Evolutionary conservation across 2,797 vertebrate genomes (phyloP), one percentile per base, ranked within the genome.

Genomic region (Sebastolobus alascanus): DNA sequence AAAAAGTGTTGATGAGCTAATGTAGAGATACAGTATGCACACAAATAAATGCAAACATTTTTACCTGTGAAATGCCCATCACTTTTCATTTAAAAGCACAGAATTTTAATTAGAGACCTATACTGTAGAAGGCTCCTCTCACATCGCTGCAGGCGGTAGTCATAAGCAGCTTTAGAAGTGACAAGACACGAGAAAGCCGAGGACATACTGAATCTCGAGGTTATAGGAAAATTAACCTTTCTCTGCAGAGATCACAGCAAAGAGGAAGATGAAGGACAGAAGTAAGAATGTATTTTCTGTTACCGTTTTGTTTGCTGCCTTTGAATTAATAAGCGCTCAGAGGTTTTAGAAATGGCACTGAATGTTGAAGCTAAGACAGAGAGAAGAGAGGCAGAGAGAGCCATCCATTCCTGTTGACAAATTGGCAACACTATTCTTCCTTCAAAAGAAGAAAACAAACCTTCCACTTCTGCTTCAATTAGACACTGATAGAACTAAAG

Each of bases 81-180:
- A 63, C 66, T 25, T 79, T 22, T 61, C 35, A 60, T 70, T 73
- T 67, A n/a, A 69, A 70, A 77, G 33, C 38, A 33, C 33, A 61
- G 27, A 54, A 81, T 75, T 20, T 75, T 20, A 61, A 73, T 68
- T 1, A 40, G n/a, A 20, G 20, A 35, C 66, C 40, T 83, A 64
- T 46, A 40, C 35, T 16, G 6, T 22, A 81, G 43, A 75, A 38
- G 50, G 37, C 61, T 78, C n/a, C n/a, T 22, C 63, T 76, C 50
- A 75, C 46, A 73, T 68, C 70, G 43, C 63, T 78, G 70, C 35
- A 73, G 61, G 61, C 35, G 80, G 73, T 27, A 40, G 31, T 68
- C 75, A 80, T 33, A 54, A 74, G 71, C 73, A 73, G 79, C 81
- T 87, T 87, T 81, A 82, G 63, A 25, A 71, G 59, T 52, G 55